phyloP scores from a whole-genome alignment of 2,888 invertebrate species.

The Bellardia bayeri region DNA sequence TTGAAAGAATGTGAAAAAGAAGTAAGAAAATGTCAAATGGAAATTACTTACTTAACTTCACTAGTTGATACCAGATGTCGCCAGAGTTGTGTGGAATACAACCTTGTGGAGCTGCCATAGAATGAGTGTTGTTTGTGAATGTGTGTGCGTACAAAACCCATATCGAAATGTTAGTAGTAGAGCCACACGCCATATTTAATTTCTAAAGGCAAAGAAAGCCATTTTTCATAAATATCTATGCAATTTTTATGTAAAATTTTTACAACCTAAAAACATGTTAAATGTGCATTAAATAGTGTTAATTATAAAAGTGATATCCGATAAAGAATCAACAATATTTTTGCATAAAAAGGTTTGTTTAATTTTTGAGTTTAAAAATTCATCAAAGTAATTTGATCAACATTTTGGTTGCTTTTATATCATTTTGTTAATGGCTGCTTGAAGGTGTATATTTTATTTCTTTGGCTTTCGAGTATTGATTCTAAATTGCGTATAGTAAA shows the following conservation, averaged over 20 bases:
- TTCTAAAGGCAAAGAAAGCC: slow-evolving; percentile 74
- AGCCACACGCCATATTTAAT: slow-evolving; percentile 83
- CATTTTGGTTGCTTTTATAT: slow-evolving; percentile 50
- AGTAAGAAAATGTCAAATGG: slow-evolving; percentile 75
- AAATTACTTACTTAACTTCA: slow-evolving; percentile 63
- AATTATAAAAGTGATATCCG: slow-evolving; percentile 34
- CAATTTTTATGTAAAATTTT: slow-evolving; percentile 59
- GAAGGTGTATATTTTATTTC: neutral
- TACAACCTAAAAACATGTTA: slow-evolving; percentile 52
- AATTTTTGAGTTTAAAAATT: slow-evolving; percentile 39
- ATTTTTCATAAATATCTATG: slow-evolving; percentile 66
- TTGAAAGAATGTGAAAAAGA: slow-evolving; percentile 65
- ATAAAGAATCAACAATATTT: slow-evolving; percentile 8
- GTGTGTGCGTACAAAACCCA: slow-evolving; percentile 61
- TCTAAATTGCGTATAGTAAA: slow-evolving; percentile 25
- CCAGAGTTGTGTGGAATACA: slow-evolving; percentile 45
- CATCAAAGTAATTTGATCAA: slow-evolving; percentile 34
- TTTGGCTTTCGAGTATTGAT: slow-evolving; percentile 1
- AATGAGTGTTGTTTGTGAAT: slow-evolving; percentile 29
- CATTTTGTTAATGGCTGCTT: slow-evolving; percentile 58
- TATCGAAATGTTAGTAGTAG: slow-evolving; percentile 69
- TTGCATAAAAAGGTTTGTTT: slow-evolving; percentile 54
- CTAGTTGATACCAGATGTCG: slow-evolving; percentile 55
- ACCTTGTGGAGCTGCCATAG: slow-evolving; percentile 59
- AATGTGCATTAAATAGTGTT: slow-evolving; percentile 46